A percentile compares a stretch with the other conserved stretches of the same genome.
phyloP scores from a whole-genome alignment of 2,797 vertebrate species.

The Gadopsis marmoratus region DNA sequence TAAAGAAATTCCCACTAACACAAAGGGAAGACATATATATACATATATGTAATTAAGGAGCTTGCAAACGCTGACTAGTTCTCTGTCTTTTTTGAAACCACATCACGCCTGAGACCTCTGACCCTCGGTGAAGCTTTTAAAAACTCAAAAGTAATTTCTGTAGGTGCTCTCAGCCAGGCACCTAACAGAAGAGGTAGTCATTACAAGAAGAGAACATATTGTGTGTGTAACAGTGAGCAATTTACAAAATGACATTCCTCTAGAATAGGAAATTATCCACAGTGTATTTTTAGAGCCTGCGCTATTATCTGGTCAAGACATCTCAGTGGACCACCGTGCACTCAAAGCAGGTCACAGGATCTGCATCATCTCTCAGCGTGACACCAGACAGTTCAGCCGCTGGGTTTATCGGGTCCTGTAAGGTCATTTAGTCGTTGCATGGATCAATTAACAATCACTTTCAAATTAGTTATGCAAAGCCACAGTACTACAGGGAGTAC shows the following conservation, averaged over 20 bases:
- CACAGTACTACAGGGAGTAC: constrained; percentile 47
- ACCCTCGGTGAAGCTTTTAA: constrained; percentile 46
- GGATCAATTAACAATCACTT: constrained; percentile 78
- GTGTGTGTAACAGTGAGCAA: constrained; percentile 54
- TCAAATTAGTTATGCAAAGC: constrained; percentile 75
- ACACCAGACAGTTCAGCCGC: constrained; percentile 35
- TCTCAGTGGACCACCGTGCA: neutral
- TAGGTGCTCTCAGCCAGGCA: constrained; percentile 33
- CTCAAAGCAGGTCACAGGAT: constrained; percentile 50
- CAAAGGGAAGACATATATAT: constrained; percentile 11
- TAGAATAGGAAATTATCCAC: constrained; percentile 63
- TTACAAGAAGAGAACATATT: constrained; percentile 38
- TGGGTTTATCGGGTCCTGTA: constrained; percentile 59
- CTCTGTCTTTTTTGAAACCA: constrained; percentile 1
- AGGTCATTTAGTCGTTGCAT: constrained; percentile 67
- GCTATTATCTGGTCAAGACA: constrained; percentile 55
- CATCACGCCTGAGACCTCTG: neutral
- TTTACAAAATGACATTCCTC: constrained; percentile 68
- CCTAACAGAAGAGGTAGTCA: constrained; percentile 22
- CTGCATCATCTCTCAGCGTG: constrained; percentile 27
- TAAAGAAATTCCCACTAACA: constrained; percentile 3
- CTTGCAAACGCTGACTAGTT: constrained; percentile 14
- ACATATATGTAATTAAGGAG: neutral
- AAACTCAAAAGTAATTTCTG: constrained; percentile 37
- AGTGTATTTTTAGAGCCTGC: constrained; percentile 69